phyloP scores from a whole-genome alignment of 2,888 invertebrate species.

The Xanthia icteritia region DNA sequence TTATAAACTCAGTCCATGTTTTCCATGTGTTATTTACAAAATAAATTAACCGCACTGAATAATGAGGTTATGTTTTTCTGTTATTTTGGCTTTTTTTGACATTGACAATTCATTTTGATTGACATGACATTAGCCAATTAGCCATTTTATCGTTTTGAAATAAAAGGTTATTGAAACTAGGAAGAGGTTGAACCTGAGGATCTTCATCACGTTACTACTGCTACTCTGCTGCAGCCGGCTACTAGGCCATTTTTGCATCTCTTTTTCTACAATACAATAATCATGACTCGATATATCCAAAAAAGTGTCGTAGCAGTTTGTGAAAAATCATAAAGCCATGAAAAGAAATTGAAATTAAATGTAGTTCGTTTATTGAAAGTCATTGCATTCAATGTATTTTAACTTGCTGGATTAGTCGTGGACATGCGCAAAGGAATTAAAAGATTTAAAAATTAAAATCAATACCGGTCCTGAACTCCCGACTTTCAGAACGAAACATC shows the following conservation, averaged over 20 bases:
- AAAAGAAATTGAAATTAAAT: neutral
- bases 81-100: conserved; percentile 2
- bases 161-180: neutral
- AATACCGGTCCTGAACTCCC: neutral
- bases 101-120: conserved; percentile 8
- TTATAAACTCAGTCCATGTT: conserved; percentile 29
- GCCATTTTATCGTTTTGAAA: conserved; percentile 17
- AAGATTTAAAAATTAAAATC: conserved; percentile 19
- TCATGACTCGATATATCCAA: fast-evolving
- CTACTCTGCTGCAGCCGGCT: neutral
- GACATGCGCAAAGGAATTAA: conserved; percentile 1
- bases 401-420: neutral
- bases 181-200: neutral
- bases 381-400: neutral
- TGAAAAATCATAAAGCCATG: neutral
- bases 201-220: neutral
- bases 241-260: too few relatives aligned
- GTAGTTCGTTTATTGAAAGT: neutral
- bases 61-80: conserved; percentile 39
- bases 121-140: neutral
- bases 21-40: conserved; percentile 2
- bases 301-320: neutral
- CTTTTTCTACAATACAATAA: neutral
- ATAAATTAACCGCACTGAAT: neutral
- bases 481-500: conserved; percentile 47